Base-by-base conservation (phyloP, 2,797 vertebrate species). In the Knipowitschia caucasica region DNA sequence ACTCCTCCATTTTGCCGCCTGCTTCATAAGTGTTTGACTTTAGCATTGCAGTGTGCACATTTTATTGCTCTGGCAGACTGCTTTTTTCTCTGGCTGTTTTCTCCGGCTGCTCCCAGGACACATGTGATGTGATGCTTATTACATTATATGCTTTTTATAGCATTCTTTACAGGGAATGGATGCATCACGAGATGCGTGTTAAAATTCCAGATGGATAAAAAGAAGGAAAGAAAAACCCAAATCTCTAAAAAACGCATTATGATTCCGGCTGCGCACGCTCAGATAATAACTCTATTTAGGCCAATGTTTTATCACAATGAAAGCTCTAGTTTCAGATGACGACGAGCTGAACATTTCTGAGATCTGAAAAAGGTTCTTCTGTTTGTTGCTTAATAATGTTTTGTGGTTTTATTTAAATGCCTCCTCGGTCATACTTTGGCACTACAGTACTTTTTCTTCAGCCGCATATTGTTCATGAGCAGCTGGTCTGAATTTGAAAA, bases 21-120 rank as follows among this genome's bases (percentile, higher is more conserved):
- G 65, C 67, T 71, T 75, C 71, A 50, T 56, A 77, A 59, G 73
- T 78, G 73, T 76, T n/a, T 77, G 83, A 82, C 80, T 68, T 68
- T 35, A 50, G 49, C 31, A 9, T 34, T 50, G 49, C 33, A 25
- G 79, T 77, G 73, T 80, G 73, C 76, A 80, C 75, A 77, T 75
- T 81, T 73, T 73, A 68, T 83, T 72, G 74, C 65, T 77, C 51
- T 53, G 59, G 70, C 69, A 55, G 62, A 59, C 71, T 73, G 64
- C 71, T 82, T 82, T 70, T 68, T 55, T 67, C 67, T 60, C 21
- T 14, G 64, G 68, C 69, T 47, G n/a, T 70, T 68, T 55, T 67
- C 67, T 60, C 21, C 12, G 64, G 68, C 69, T 47, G n/a, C n/a
- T 52, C 50, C 71, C 53, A 65, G 45, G 64, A 68, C 75, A 65